Base-by-base conservation (phyloP, 1,140 invertebrate genomes). In the Eufriesea mexicana region DNA sequence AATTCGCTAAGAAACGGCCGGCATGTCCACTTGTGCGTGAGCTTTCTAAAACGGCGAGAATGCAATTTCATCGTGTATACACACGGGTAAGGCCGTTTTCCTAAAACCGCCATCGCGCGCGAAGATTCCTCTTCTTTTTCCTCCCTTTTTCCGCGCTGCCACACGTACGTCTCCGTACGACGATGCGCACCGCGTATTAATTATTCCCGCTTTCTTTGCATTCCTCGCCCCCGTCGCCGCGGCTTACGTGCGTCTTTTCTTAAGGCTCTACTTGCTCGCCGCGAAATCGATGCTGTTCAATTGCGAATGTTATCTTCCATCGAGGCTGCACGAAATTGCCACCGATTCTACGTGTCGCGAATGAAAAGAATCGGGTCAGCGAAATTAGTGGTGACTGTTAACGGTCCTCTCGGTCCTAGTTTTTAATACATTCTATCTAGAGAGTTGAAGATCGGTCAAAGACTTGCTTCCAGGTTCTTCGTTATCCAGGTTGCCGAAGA, bases 31-130 rank as follows among this genome's bases (percentile, higher is more conserved):
- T 59, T 54, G 54, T 42, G 47, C 61, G 74, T 83, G 57, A 74
- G 80, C 86, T 87, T 87, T 87, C 86, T 87, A 87, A 87, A 87
- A 54, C 55, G 16, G 45, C 45, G 57, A 57, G 84, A 87, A 90
- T 83, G 86, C 89, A 87, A 85, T 86, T 89, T 80, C 28, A 87
- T 85, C 62, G 72, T 35, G n/a, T 20, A 10, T 42, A 42, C 1
- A 42, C 8, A 42, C 14, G 42, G 2, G 35, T 7, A 45, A 64
- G 16, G 25, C 64, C 75, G 83, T 88, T 89, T 88, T 79, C 84
- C 57, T 82, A 70, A 59, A 79, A 49, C 23, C 7, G 14, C 20
- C 23, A 20, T 20, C 0, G 42, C 14, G 71, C 42, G 51, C 14
- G 23, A n/a, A 45, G 14, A n/a, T 23, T 14, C 5, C 14, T 54